These are phyloP conservation scores for Streptopelia turtur DNA, from an alignment of 2,797 vertebrate genomes.

Conservation along the genomic window DNA sequence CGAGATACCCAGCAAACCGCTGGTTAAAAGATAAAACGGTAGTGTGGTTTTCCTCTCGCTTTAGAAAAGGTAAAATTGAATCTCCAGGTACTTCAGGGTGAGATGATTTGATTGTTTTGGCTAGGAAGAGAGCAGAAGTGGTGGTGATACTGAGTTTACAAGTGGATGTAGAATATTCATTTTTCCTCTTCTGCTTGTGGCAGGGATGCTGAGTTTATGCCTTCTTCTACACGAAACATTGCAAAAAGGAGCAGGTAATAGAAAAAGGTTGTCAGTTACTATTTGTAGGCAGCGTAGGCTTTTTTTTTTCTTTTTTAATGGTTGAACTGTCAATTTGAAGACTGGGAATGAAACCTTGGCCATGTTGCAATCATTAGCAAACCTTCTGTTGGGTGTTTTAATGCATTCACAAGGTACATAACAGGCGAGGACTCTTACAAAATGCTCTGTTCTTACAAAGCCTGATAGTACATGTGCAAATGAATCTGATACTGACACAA, in stretches of 20 bases:
- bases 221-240: neutral
- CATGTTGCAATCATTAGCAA: constrained; percentile 11
- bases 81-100: neutral
- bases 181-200: neutral
- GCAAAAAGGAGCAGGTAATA: neutral
- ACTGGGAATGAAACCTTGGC: neutral
- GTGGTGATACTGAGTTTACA: neutral
- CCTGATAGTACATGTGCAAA: neutral
- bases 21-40: neutral
- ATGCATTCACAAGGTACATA: neutral
- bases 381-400: neutral
- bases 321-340: neutral
- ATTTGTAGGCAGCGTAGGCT: neutral
- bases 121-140: neutral
- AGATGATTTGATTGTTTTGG: neutral
- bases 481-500: constrained; percentile 10
- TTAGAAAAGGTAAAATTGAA: neutral
- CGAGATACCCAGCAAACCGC: neutral
- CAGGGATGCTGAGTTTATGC: neutral
- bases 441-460: neutral
- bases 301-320: neutral
- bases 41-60: neutral
- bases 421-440: neutral
- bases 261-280: neutral
- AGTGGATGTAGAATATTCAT: neutral